phyloP scores from a whole-genome alignment of 2,888 invertebrate species.

The Dolichomitus sp. region DNA sequence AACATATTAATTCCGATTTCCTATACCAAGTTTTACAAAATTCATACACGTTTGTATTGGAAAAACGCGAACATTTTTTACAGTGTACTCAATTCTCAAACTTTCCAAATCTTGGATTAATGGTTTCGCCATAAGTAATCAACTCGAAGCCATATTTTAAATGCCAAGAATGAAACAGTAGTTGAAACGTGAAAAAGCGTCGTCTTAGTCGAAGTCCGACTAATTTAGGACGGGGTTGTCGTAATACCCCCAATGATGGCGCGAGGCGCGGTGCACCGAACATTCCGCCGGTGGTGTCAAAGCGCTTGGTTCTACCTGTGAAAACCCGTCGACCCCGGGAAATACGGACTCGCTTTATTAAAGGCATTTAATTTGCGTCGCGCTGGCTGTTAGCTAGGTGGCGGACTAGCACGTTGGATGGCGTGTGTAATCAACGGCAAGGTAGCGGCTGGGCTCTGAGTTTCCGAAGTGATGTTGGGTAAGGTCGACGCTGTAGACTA shows the following conservation, averaged over 20 bases:
- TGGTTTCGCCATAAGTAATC: neutral
- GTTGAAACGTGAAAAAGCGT: neutral
- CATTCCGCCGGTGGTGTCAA: slow-evolving; percentile 43
- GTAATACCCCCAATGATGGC: slow-evolving; percentile 13
- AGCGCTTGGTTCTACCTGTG: slow-evolving; percentile 25
- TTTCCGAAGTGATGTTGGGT: slow-evolving; percentile 50
- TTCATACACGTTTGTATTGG: no score
- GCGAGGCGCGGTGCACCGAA: slow-evolving; percentile 21
- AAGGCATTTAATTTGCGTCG: slow-evolving; percentile 81
- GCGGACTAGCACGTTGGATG: slow-evolving; percentile 63
- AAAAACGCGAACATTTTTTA: no score
- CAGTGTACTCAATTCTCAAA: neutral
- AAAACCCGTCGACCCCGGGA: slow-evolving; percentile 65
- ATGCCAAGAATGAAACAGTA: neutral
- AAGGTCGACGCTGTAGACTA: slow-evolving; percentile 51
- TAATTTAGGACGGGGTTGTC: slow-evolving; percentile 6
- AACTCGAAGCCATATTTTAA: neutral
- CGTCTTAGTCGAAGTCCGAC: neutral
- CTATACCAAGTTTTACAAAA: no score
- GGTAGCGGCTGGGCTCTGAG: slow-evolving; percentile 56
- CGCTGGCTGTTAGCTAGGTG: slow-evolving; percentile 66
- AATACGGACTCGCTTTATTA: slow-evolving; percentile 79
- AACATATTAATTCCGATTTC: no score
- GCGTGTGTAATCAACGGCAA: slow-evolving; percentile 72
- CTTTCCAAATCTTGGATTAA: neutral